These are phyloP conservation scores for Silurus meridionalis DNA, from an alignment of 2,113 vertebrate genomes.

Conservation along the genomic window DNA sequence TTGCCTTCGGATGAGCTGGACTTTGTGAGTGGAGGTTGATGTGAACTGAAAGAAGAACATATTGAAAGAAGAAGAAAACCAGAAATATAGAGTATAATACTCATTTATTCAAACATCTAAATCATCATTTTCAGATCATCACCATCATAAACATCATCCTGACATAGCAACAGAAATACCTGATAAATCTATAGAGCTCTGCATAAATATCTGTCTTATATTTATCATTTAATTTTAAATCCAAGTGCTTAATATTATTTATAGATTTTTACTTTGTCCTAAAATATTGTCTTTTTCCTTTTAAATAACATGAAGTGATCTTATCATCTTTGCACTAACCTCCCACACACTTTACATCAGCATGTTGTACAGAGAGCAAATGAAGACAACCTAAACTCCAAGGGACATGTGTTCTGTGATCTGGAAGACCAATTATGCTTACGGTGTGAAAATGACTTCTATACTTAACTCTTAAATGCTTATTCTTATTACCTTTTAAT, in stretches of 20 bases:
- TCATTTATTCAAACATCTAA: constrained; percentile 77
- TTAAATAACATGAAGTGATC: constrained; percentile 62
- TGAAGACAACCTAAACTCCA: constrained; percentile 55
- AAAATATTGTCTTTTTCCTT: constrained; percentile 70
- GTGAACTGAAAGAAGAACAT: neutral
- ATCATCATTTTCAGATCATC: constrained; percentile 69
- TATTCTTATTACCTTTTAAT: constrained; percentile 56
- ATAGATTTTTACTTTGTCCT: constrained; percentile 53
- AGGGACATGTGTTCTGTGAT: constrained; percentile 56
- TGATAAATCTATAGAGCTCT: constrained; percentile 67
- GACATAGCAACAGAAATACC: constrained; percentile 68
- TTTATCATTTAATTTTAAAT: constrained; percentile 66
- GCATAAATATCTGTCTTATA: constrained; percentile 66
- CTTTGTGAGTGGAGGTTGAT: neutral
- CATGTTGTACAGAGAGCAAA: constrained; percentile 69
- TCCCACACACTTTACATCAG: constrained; percentile 56
- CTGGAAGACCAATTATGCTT: constrained; percentile 74
- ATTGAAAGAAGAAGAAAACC: neutral
- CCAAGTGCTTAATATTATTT: constrained; percentile 53
- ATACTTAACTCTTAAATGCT: constrained; percentile 62
- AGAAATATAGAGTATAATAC: constrained; percentile 59
- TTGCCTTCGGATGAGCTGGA: neutral
- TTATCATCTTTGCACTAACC: constrained; percentile 68
- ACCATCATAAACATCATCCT: constrained; percentile 66
- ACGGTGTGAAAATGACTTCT: constrained; percentile 64